These are phyloP conservation scores for Mimachlamys varia DNA, from an alignment of 2,888 invertebrate species.

Conservation along the genomic window DNA sequence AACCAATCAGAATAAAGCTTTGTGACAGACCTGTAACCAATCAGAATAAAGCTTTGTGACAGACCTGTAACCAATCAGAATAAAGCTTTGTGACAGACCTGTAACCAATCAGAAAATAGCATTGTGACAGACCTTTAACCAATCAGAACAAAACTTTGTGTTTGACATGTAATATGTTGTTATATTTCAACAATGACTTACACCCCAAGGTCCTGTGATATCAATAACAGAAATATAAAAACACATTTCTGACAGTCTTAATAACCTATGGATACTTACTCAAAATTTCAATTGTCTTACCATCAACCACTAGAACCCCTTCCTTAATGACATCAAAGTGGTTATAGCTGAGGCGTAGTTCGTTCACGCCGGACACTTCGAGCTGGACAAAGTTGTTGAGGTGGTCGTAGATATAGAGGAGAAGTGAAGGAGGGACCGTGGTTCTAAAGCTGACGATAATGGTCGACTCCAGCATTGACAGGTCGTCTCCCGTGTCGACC, in stretches of 20 bases:
- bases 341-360: slow-evolving; percentile 65
- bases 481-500: slow-evolving; percentile 85
- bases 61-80: slow-evolving; percentile 54
- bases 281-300: slow-evolving; percentile 36
- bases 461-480: slow-evolving; percentile 89
- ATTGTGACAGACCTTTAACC: slow-evolving; percentile 58
- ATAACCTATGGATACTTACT: no score
- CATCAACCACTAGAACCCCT: neutral
- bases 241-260: no score
- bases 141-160: neutral
- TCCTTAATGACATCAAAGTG: slow-evolving; percentile 54
- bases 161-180: no score
- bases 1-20: slow-evolving; percentile 7
- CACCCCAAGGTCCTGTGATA: no score
- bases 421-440: slow-evolving; percentile 89
- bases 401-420: slow-evolving; percentile 94
- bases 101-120: slow-evolving; percentile 30
- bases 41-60: slow-evolving; percentile 42
- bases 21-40: slow-evolving; percentile 58
- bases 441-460: slow-evolving; percentile 95
- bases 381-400: slow-evolving; percentile 94
- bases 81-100: slow-evolving; percentile 56
- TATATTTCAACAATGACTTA: no score
- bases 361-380: slow-evolving; percentile 62
- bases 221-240: no score